Base-by-base conservation (phyloP, 1,140 invertebrate genomes). In the Aphelenchoides besseyi region DNA sequence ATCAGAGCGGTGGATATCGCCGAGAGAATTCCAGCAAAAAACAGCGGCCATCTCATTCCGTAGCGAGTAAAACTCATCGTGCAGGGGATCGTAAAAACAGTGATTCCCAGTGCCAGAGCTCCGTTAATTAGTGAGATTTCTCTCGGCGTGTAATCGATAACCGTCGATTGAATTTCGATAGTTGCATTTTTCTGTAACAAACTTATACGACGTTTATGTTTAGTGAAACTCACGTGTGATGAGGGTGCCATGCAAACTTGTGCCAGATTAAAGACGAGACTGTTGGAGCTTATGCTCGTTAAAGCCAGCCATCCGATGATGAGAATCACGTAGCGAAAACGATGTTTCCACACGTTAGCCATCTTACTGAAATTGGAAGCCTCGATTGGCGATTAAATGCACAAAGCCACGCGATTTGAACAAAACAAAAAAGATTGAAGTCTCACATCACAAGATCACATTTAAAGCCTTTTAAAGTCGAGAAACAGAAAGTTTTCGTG, bases 231-330 rank as follows among this genome's bases (percentile, higher is more conserved):
- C n/a, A 59, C 55, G 5, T 63, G 30, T 66, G 63, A 1, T 5
- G 5, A 8, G 12, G 63, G 30, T 1, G 36, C 48, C 66, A 68
- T 68, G 23, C 66, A 68, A 68, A 68, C 37, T 67, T 67, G 37
- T 1, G 66, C 37, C 26, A 68, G 29, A 68, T 68, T 68, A 30
- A 68, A 64, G 3, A 48, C 37, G 2, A 68, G 18, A 18, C 18
- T 68, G 48, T 68, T 68, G 2, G 66, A 68, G 23, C 16, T 62
- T 26, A 68, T 68, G 12, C 48, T 62, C 0, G 66, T 68, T 32
- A 68, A 59, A n/a, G n/a, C 18, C 2, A 68, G 16, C 12, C 26
- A 35, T 18, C 66, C 66, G 16, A 68, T n/a, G n/a, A 68, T 26
- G 18, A 68, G 18, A 33, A 68, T 64, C 3, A 68, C 16, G 29